phyloP scores from a whole-genome alignment of 2,797 vertebrate species.

The Erethizon dorsatum region DNA sequence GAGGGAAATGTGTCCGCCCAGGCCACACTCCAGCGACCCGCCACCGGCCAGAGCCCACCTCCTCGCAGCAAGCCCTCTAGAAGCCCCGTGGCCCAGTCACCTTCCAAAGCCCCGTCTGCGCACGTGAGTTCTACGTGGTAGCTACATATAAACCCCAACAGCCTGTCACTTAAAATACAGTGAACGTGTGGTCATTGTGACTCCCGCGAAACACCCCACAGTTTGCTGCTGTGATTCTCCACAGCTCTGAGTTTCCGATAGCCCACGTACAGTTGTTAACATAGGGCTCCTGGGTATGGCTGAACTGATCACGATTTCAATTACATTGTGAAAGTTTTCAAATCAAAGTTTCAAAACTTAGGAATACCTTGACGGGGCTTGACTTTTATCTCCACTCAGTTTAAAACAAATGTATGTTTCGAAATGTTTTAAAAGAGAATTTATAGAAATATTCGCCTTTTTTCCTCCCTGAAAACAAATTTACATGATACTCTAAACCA shows the following conservation, averaged over 20 bases:
- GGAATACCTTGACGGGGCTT: not conserved
- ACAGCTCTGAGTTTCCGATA: not conserved
- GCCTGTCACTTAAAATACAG: not conserved
- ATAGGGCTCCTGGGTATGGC: not conserved
- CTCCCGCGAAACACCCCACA: not conserved
- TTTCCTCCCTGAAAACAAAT: not conserved
- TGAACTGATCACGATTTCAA: not conserved
- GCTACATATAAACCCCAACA: not conserved
- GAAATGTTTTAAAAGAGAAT: slow-evolving; percentile 42
- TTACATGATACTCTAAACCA: not conserved
- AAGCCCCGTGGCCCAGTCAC: not conserved
- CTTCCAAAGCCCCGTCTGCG: not conserved
- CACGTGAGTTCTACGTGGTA: not conserved
- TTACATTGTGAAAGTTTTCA: not conserved
- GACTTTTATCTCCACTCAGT: slow-evolving; percentile 29
- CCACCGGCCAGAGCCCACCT: not conserved
- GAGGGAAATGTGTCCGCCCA: not conserved
- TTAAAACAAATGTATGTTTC: slow-evolving; percentile 46
- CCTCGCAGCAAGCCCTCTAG: not conserved
- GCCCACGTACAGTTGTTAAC: not conserved
- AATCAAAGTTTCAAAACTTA: slow-evolving; percentile 22
- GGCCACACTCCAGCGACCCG: not conserved
- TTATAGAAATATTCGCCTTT: not conserved
- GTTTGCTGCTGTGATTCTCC: not conserved
- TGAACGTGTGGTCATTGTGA: not conserved